These are phyloP conservation scores for Alcedo atthis DNA, from an alignment of 2,797 vertebrate species.

Conservation along the genomic window DNA sequence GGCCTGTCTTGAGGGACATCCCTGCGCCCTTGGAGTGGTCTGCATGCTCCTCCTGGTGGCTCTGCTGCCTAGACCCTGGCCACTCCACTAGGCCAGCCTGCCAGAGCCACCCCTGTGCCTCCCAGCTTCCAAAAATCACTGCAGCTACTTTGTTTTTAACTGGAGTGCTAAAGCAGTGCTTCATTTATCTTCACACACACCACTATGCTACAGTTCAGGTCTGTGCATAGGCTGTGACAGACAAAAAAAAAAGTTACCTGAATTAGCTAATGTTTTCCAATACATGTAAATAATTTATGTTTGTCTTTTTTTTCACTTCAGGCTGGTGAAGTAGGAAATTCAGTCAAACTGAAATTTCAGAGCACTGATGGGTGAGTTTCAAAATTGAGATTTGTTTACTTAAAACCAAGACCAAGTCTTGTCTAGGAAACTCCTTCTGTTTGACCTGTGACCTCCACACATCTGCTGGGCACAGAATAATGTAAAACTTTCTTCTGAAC, in stretches of 20 bases:
- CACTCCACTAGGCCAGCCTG: not conserved
- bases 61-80: not conserved
- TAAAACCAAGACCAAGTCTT: not conserved
- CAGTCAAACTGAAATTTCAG: not conserved
- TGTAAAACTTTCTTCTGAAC: not conserved
- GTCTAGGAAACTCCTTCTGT: not conserved
- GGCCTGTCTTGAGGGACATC: not conserved
- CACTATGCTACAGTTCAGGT: not conserved
- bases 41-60: conserved; percentile 38
- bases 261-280: not conserved
- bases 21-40: not conserved
- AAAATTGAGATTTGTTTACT: conserved; percentile 8
- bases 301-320: not conserved
- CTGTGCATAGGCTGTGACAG: not conserved
- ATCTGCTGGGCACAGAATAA: not conserved
- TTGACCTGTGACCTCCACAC: not conserved
- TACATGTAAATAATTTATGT: not conserved
- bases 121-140: not conserved
- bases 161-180: not conserved
- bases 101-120: not conserved
- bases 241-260: not conserved
- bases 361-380: fast-evolving
- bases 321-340: not conserved
- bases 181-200: not conserved
- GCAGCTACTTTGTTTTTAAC: not conserved